These are phyloP conservation scores for Hydractinia echinata DNA, from an alignment of 30 jellyfish, hydroid and myxozoan genomes.

Conservation along the genomic window DNA sequence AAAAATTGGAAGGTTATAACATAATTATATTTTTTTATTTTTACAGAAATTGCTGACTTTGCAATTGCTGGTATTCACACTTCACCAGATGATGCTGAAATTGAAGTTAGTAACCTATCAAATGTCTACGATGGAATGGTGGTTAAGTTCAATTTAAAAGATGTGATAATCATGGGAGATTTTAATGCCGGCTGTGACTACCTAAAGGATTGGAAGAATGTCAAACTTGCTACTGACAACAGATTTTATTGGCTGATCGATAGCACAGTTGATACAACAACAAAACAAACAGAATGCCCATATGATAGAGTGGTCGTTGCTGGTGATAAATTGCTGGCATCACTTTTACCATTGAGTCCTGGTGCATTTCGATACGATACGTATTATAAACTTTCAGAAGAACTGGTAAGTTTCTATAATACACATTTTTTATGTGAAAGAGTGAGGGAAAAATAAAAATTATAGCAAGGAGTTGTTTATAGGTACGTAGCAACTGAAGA, in stretches of 20 bases:
- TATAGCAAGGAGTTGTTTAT: no score
- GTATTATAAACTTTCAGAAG: constrained; percentile 36
- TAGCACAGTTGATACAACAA: constrained; percentile 65
- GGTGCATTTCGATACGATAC: constrained; percentile 50
- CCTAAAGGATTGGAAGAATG: constrained; percentile 62
- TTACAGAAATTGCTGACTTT: constrained; percentile 26
- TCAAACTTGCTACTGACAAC: constrained; percentile 60
- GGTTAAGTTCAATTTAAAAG: constrained; percentile 18
- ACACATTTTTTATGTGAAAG: background rate
- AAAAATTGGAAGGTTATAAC: no score
- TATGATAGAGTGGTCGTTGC: constrained; percentile 85
- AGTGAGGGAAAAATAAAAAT: background rate
- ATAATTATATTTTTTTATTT: background rate
- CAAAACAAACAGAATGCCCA: constrained; percentile 75
- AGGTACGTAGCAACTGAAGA: no score
- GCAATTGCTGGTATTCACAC: constrained; percentile 84
- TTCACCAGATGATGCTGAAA: constrained; percentile 66
- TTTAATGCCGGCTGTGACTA: constrained; percentile 87
- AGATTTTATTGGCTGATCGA: constrained; percentile 81
- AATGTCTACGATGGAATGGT: constrained; percentile 60
- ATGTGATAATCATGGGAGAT: constrained; percentile 90
- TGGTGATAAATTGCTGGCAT: constrained; percentile 49
- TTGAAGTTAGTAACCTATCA: constrained; percentile 55
- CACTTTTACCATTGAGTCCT: constrained; percentile 57
- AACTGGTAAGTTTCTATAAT: constrained; percentile 28